Evolutionary conservation across 2,888 invertebrate species (phyloP).

Genomic region (Trichogramma dendrolimi): DNA sequence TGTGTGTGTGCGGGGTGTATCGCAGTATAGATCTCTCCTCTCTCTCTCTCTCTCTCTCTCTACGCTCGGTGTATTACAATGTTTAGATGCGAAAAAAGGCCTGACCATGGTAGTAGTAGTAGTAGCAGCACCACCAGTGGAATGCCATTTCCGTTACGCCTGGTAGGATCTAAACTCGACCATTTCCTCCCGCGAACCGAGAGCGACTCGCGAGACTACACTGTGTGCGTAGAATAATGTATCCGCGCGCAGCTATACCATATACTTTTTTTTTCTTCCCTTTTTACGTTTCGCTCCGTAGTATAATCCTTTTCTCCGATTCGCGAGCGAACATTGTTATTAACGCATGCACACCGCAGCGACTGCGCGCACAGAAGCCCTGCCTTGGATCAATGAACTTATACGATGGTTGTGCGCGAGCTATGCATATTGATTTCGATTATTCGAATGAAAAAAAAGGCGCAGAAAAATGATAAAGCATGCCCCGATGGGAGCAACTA

Average conservation of each 20-base stretch:
- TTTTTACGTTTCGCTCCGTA: not conserved
- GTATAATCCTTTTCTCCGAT: not conserved
- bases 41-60: too few relatives aligned
- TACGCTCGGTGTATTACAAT: too few relatives aligned
- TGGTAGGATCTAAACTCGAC: slow-evolving; percentile 22
- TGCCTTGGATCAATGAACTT: too few relatives aligned
- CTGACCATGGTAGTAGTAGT: too few relatives aligned
- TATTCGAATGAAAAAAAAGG: too few relatives aligned
- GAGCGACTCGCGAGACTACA: slow-evolving; percentile 3
- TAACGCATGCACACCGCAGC: not conserved
- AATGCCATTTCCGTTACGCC: slow-evolving; percentile 22
- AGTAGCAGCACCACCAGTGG: not conserved
- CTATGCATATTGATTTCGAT: too few relatives aligned
- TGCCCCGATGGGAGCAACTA: too few relatives aligned
- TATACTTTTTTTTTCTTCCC: not conserved
- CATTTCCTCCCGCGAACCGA: slow-evolving; percentile 12
- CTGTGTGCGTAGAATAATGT: slow-evolving; percentile 5
- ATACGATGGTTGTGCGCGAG: too few relatives aligned
- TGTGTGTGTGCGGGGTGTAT: not conserved
- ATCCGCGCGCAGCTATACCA: not conserved
- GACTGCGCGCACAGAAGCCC: not conserved
- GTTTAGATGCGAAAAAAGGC: too few relatives aligned
- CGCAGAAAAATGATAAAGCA: too few relatives aligned
- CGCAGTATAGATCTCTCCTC: too few relatives aligned
- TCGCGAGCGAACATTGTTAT: not conserved